Base-by-base conservation (phyloP, 2,797 vertebrate genomes). In the Phoxinus dragarum region DNA sequence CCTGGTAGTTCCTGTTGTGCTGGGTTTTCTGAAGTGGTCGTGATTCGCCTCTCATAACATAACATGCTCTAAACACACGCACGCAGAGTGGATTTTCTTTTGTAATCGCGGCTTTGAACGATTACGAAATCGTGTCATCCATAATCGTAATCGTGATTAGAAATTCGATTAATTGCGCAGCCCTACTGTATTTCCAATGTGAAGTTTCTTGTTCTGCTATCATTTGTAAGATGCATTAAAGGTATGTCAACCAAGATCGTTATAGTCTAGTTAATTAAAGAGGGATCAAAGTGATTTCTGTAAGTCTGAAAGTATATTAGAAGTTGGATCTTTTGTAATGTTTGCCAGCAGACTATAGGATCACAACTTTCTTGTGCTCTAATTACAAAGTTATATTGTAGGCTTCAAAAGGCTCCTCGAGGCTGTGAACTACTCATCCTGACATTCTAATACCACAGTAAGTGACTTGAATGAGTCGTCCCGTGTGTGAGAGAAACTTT, bases 341-440 rank as follows among this genome's bases (percentile, higher is more conserved):
- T 84, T 78, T 78, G 74, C 49, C n/a, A 84, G 61, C 6, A 78
- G 38, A 84, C 64, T 84, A 78, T 52, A 67, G 72, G 81, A 83
- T 77, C 74, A 68, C 56, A 87, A 80, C 73, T 64, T 77, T 67
- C 59, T 85, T 84, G 67, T 89, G 67, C 31, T 11, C 66, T 85
- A 79, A 80, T 86, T 85, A 68, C 38, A 80, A 81, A 81, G 49
- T 80, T 87, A 52, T 85, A 82, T 83, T 71, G 67, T 52, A 40
- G 61, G 61, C 83, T 84, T 88, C 85, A 79, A 69, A 84, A 88
- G 74, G 2, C 78, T 72, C 77, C 61, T 86, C 14, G 6, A 42
- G 68, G 68, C 74, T 79, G 68, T 78, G 80, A 71, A 66, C 47
- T 59, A 64, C 68, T 56, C 66, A 80, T 86, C 59, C 56, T 78